Conservation (phyloP, 2,888 invertebrate genomes). For the Dastarcus helophoroides region DNA sequence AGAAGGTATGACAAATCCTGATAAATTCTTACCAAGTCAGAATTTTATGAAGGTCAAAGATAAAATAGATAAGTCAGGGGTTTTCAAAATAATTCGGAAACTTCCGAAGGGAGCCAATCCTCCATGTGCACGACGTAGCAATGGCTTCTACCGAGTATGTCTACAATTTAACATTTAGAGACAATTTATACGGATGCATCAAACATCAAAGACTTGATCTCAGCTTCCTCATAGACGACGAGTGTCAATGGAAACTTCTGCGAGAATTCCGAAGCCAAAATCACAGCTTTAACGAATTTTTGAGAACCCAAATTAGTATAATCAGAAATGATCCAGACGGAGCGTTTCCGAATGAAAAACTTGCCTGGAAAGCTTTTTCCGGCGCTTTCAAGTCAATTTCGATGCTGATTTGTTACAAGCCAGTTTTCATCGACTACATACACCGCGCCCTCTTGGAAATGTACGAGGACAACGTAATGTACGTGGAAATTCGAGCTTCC, state of each 20-base stretch:
- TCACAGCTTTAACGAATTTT: constrained; percentile 20
- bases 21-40: constrained; percentile 47
- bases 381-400: constrained; percentile 39
- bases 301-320: constrained; percentile 22
- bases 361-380: constrained; percentile 44
- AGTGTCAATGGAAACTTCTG: constrained; percentile 40
- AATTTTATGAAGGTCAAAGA: constrained; percentile 53
- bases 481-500: constrained; percentile 47
- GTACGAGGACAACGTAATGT: constrained; percentile 51
- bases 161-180: constrained; percentile 50
- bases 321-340: constrained; percentile 23
- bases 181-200: constrained; percentile 50
- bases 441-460: constrained; percentile 44
- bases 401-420: constrained; percentile 43
- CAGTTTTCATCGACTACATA: constrained; percentile 45
- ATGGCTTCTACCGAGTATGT: constrained; percentile 50
- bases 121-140: constrained; percentile 60
- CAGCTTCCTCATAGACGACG: no score
- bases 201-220: no score
- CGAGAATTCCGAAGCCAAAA: constrained; percentile 34
- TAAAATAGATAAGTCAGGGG: constrained; percentile 48
- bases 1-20: constrained; percentile 23
- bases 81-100: constrained; percentile 51
- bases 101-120: constrained; percentile 79
- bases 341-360: constrained; percentile 26